A percentile compares a stretch with the other conserved stretches of the same genome.
phyloP scores from a whole-genome alignment of 92 coral and sea anemone species.

The Hydrozoanthus gracilis region DNA sequence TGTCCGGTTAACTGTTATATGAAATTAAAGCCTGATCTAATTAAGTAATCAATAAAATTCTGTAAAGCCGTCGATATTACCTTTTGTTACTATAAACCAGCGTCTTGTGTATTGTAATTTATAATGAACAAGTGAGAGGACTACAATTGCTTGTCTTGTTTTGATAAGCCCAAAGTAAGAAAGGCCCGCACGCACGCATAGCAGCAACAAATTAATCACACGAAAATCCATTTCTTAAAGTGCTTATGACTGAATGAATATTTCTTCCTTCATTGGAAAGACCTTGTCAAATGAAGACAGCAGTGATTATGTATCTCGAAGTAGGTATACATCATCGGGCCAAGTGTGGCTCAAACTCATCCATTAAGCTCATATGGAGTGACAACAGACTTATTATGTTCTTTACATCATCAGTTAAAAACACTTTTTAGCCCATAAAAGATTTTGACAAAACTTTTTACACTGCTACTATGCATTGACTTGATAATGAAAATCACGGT shows the following conservation, averaged over 20 bases:
- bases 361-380: too few relatives aligned
- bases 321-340: too few relatives aligned
- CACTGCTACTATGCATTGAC: too few relatives aligned
- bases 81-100: background rate
- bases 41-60: background rate
- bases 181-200: background rate
- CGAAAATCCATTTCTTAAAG: background rate
- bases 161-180: constrained; percentile 7
- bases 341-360: too few relatives aligned
- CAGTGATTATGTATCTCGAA: too few relatives aligned
- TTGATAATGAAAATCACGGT: too few relatives aligned
- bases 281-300: too few relatives aligned
- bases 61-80: background rate
- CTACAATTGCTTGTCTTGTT: constrained; percentile 2
- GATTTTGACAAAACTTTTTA: too few relatives aligned
- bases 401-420: too few relatives aligned
- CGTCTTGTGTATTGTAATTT: background rate
- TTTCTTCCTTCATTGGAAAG: background rate
- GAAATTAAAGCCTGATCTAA: background rate
- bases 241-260: constrained; percentile 6
- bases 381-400: too few relatives aligned
- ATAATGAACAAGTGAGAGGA: background rate
- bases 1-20: background rate
- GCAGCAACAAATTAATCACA: background rate
- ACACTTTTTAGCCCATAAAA: too few relatives aligned